Base-by-base conservation (phyloP, 2,113 vertebrate species). In the Chamaetylas fuelleborni region DNA sequence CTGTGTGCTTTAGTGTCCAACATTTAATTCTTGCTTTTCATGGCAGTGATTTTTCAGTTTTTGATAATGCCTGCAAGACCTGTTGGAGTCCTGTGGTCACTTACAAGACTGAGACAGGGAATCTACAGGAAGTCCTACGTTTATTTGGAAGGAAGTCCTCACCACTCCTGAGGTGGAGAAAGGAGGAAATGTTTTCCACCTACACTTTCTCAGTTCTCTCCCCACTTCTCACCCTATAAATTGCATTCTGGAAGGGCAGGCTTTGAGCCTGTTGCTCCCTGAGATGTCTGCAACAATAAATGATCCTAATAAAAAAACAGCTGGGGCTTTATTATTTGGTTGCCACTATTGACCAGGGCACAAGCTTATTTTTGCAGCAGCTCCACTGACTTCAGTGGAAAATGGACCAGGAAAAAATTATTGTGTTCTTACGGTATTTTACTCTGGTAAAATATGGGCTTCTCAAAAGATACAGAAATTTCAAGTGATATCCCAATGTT, bases 291-390 rank as follows among this genome's bases (percentile, higher is more conserved):
- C 66, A 34, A 17, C 20, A 88, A 28, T 48, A 91, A 76, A 84
- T 60, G 28, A 40, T 57, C 81, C 53, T 67, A 65, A 69, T 66
- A 84, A 91, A 82, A 61, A 29, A 82, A 67, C 50, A 85, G 31
- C 48, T 47, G 74, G 51, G 29, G 29, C 47, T 92, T 73, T 86
- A 57, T 86, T 77, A 34, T 80, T 82, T 58, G 19, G 45, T 89
- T 67, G 34, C 42, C 62, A 19, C 40, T 57, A 3, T 48, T 33
- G 70, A 45, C 50, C 31, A 36, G 58, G 43, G 62, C 67, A 61
- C 58, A 51, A 24, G 28, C 22, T 94, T 50, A 60, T 86, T 83
- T 81, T 31, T 86, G 12, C 72, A 67, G 71, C 36, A 65, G 29
- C 38, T 66, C 33, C 8, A 7, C 20, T 33, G 48, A 26, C 64